Evolutionary conservation across 2,113 vertebrate genomes (phyloP).

Genomic region (Scomber japonicus): DNA sequence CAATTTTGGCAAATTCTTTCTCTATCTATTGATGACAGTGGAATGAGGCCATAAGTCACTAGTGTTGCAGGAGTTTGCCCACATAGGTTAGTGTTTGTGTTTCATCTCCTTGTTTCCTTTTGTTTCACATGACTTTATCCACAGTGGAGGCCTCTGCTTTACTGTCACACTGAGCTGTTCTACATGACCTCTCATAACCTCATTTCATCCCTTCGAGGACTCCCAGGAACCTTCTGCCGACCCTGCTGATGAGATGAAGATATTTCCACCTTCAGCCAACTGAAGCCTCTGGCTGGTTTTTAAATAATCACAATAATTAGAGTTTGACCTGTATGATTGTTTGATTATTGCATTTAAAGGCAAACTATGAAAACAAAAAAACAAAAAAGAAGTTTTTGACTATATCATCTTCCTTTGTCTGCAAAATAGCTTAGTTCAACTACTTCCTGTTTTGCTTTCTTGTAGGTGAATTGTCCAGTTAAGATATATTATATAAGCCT

Average conservation of each 20-base stretch:
- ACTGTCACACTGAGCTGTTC: conserved; percentile 79
- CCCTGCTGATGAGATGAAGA: conserved; percentile 81
- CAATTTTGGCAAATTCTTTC: conserved; percentile 10
- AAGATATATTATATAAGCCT: conserved; percentile 77
- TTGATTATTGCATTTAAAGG: conserved; percentile 32
- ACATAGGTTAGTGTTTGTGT: conserved; percentile 82
- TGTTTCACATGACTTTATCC: conserved; percentile 83
- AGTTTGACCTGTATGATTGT: conserved; percentile 44
- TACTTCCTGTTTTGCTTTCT: conserved; percentile 69
- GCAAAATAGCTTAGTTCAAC: conserved; percentile 19
- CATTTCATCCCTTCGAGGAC: conserved; percentile 70
- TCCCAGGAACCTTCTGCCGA: conserved; percentile 63
- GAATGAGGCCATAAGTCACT: conserved; percentile 28
- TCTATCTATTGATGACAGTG: conserved; percentile 8
- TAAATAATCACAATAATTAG: conserved; percentile 37
- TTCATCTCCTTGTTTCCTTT: conserved; percentile 88
- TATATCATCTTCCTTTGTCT: conserved; percentile 19
- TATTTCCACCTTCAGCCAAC: conserved; percentile 67
- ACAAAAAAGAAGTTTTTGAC: conserved; percentile 1
- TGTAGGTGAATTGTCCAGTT: conserved; percentile 69
- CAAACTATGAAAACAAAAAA: not conserved
- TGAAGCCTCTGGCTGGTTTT: conserved; percentile 54
- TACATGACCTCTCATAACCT: conserved; percentile 83
- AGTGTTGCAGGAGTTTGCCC: conserved; percentile 42
- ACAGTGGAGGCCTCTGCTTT: conserved; percentile 85